Conservation (phyloP, 2,797 vertebrate genomes). For the Neosalanx taihuensis region DNA sequence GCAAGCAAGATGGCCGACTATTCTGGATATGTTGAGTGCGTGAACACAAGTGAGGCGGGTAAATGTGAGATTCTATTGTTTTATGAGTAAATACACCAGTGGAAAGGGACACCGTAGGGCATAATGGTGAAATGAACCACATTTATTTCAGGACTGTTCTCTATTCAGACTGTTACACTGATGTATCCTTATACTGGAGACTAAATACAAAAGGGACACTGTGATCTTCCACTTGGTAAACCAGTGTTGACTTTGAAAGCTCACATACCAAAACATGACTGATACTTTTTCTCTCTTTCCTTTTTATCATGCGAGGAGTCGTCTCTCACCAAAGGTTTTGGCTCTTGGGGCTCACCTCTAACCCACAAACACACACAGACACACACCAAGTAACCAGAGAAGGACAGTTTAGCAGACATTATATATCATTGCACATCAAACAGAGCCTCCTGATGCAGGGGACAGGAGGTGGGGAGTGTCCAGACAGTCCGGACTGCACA, state of each 20-base stretch:
- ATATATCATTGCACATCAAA: constrained; percentile 25
- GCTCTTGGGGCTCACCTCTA: background rate
- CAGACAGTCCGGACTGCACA: constrained; percentile 29
- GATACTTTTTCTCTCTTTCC: constrained; percentile 55
- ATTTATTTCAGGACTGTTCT: constrained; percentile 10
- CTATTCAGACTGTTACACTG: constrained; percentile 24
- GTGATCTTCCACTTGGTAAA: constrained; percentile 60
- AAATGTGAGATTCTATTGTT: constrained; percentile 9
- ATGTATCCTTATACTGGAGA: constrained; percentile 61
- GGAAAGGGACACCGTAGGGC: constrained; percentile 19
- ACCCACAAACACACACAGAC: background rate
- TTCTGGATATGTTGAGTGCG: constrained; percentile 6
- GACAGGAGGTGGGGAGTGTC: constrained; percentile 27
- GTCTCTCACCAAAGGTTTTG: constrained; percentile 62
- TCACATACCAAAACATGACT: constrained; percentile 70
- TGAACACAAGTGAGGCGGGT: background rate
- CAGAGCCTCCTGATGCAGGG: constrained; percentile 13
- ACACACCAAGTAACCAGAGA: constrained; percentile 9
- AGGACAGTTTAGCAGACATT: constrained; percentile 13
- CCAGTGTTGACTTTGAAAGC: constrained; percentile 74
- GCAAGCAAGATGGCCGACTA: background rate
- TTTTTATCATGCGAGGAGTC: constrained; percentile 68
- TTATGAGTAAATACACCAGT: constrained; percentile 29
- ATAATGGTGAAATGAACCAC: constrained; percentile 33
- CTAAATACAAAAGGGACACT: constrained; percentile 54